These are phyloP conservation scores for Brachionus sp. DNA, from an alignment of 1,140 invertebrate genomes.

Conservation along the genomic window DNA sequence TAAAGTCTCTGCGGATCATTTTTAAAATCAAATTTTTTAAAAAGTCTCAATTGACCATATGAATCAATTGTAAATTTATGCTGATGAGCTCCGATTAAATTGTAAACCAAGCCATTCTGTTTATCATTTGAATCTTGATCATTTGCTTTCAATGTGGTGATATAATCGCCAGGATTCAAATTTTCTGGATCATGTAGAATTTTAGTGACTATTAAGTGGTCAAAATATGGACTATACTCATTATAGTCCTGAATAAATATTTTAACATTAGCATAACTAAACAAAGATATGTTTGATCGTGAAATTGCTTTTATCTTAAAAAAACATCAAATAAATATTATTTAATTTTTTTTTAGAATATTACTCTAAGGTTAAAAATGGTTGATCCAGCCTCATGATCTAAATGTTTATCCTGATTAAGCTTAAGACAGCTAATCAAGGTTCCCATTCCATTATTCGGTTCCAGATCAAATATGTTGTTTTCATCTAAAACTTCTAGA, in stretches of 20 bases:
- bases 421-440: neutral
- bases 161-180: neutral
- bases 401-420: neutral
- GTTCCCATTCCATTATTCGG: slow-evolving; percentile 9
- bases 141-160: neutral
- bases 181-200: slow-evolving; percentile 19
- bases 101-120: neutral
- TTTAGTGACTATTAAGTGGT: neutral
- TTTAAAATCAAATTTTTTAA: slow-evolving; percentile 22
- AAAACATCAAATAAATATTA: neutral
- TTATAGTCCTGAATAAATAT: slow-evolving; percentile 1
- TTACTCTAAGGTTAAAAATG: neutral
- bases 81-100: slow-evolving; percentile 12
- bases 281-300: neutral
- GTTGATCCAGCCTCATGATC: slow-evolving; percentile 23
- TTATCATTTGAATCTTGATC: neutral
- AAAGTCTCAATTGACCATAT: neutral
- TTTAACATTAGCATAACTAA: neutral
- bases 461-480: slow-evolving; percentile 10
- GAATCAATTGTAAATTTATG: slow-evolving; percentile 38
- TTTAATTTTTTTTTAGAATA: neutral
- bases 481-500: neutral
- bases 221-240: slow-evolving; percentile 28
- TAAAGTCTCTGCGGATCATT: neutral
- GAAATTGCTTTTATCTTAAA: slow-evolving; percentile 21